Conservation (phyloP, 2,113 vertebrate genomes). For the Sapayoa aenigma region DNA sequence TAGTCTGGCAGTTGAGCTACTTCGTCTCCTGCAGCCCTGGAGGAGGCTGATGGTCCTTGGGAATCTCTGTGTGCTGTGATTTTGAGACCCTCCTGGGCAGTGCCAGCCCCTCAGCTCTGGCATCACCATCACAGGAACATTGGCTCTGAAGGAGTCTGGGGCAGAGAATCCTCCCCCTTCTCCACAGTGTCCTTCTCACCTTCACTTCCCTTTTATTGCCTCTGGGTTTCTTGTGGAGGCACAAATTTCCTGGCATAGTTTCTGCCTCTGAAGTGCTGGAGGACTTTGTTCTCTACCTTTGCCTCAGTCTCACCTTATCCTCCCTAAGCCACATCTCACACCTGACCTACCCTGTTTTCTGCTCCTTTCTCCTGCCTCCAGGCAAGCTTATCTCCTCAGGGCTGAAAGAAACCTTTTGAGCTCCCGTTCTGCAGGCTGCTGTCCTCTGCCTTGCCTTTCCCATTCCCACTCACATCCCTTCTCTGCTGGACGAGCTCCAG, state of each 20-base stretch:
- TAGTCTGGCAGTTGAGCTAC: not conserved
- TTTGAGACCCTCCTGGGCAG: not conserved
- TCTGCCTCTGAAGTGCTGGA: not conserved
- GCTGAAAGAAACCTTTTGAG: not conserved
- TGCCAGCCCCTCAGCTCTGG: fast-evolving
- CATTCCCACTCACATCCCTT: fast-evolving
- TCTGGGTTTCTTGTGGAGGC: not conserved
- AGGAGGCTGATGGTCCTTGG: not conserved
- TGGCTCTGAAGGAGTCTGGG: not conserved
- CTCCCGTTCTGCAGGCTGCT: fast-evolving
- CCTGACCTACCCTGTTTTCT: not conserved
- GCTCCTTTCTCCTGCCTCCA: not conserved
- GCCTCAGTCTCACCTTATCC: not conserved
- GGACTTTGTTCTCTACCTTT: not conserved
- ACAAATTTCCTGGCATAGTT: not conserved
- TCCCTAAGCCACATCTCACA: not conserved
- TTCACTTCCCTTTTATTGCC: not conserved
- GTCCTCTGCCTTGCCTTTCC: not conserved
- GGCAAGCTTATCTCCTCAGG: not conserved
- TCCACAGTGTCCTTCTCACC: not conserved
- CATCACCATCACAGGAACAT: fast-evolving
- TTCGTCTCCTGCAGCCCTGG: not conserved
- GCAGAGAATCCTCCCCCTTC: not conserved
- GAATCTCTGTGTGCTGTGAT: not conserved
- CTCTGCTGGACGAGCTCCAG: not conserved